Percentiles rank a stretch among this genome's conserved stretches.
phyloP scores from a whole-genome alignment of 2,113 vertebrate species.

The Arothron firmamentum region DNA sequence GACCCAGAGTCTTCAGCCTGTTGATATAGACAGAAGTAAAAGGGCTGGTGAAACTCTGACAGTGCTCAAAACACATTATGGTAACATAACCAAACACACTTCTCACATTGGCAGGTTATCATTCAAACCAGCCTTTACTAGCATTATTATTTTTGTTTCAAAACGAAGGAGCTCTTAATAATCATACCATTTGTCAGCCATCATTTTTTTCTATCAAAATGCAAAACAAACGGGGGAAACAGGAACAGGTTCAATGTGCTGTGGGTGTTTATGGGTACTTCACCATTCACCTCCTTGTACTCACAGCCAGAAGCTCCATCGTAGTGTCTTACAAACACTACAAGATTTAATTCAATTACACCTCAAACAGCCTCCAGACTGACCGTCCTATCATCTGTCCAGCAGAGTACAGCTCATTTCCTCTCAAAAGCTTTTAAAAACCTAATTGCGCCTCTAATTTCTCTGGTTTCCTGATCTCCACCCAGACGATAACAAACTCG shows the following conservation, averaged over 20 bases:
- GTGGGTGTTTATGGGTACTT: neutral
- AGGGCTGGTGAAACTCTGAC: conserved; percentile 1
- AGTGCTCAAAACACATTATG: neutral
- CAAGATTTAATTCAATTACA: conserved; percentile 52
- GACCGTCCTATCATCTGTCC: conserved; percentile 44
- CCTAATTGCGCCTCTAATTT: conserved; percentile 62
- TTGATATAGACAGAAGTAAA: conserved; percentile 47
- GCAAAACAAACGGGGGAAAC: neutral
- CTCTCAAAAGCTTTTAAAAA: conserved; percentile 68
- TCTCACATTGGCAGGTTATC: too few species aligned
- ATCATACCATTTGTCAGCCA: too few species aligned
- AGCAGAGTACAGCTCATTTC: conserved; percentile 59
- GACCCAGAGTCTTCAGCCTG: conserved; percentile 59
- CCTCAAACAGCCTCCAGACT: conserved; percentile 39
- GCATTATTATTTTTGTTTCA: too few species aligned
- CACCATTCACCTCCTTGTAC: neutral
- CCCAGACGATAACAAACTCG: conserved; percentile 32
- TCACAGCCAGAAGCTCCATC: conserved; percentile 1
- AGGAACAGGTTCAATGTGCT: neutral
- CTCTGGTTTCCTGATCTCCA: conserved; percentile 54
- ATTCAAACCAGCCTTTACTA: too few species aligned
- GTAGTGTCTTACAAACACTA: conserved; percentile 37
- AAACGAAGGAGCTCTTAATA: too few species aligned
- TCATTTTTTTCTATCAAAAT: conserved; percentile 1
- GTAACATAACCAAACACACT: neutral